Base-by-base conservation (phyloP, 2,113 vertebrate species). In the Siniperca knerii region DNA sequence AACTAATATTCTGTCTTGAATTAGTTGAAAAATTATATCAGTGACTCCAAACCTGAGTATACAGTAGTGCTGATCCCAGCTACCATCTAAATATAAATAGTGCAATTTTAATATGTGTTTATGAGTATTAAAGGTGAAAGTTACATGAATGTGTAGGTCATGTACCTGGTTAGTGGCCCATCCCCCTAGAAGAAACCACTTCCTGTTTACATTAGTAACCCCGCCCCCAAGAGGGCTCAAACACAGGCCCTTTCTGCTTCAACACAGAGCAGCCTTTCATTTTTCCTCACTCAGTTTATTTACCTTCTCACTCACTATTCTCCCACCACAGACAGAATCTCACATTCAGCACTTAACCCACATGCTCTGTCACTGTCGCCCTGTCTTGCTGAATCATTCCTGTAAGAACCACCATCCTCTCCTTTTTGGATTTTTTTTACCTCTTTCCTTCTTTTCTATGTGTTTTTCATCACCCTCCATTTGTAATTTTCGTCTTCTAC, bases 171-270 rank as follows among this genome's bases (percentile, higher is more conserved):
- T 20, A 42, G 35, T 77, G 92, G 79, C 69, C 84, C 81, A n/a
- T 33, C 58, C 82, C 86, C 80, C 90, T 90, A 70, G 78, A 93
- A 89, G 87, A 81, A 81, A 90, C 18, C 66, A 93, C 94, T 97
- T 96, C 94, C 95, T 97, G 92, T 96, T 97, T 96, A 94, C 95
- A 79, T 95, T 93, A 93, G 93, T 90, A 79, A 23, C 92, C 70
- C 87, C 76, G 10, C 83, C 91, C 89, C 0, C 4, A 21, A 60
- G 13, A 1, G 64, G 21, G 81, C 91, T 90, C 89, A 91, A 94
- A 93, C 94, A 95, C 91, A 94, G 92, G 86, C 82, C 77, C 89
- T 93, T 94, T 95, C 91, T 90, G 62, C 82, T 48, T 85, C 88
- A 37, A 1, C n/a, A 87, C 88, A 84, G 90, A 94, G 74, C 18